phyloP scores from a whole-genome alignment of 2,797 vertebrate species.

The Cyclura pinguis region DNA sequence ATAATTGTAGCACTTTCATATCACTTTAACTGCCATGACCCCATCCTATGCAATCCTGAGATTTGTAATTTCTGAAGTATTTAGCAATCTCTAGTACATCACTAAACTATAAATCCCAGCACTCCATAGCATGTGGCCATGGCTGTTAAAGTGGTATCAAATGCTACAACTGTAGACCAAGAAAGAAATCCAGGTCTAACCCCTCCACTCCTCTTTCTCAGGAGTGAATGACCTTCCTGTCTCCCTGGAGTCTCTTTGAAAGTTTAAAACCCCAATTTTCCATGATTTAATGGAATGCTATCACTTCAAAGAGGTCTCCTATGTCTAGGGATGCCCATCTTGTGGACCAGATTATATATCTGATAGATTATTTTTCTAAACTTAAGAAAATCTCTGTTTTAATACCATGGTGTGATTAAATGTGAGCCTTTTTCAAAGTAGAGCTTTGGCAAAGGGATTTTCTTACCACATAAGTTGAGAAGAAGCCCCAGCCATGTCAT shows the following conservation, averaged over 20 bases:
- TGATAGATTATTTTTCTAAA: neutral
- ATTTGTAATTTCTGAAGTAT: no score
- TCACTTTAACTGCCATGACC: no score
- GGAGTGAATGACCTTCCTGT: no score
- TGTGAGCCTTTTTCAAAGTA: conserved; percentile 26
- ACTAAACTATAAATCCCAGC: no score
- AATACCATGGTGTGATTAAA: neutral
- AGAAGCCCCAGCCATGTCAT: neutral
- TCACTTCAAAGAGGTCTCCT: neutral
- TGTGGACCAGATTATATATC: neutral
- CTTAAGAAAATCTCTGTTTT: neutral
- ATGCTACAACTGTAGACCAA: no score
- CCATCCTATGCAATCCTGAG: no score
- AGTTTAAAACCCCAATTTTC: neutral
- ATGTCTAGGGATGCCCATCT: neutral
- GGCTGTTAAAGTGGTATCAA: no score
- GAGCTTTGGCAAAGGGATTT: conserved; percentile 58
- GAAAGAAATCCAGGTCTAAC: no score
- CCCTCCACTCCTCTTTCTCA: no score
- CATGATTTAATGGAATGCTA: neutral
- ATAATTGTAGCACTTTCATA: no score
- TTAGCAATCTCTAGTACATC: no score
- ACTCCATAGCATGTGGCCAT: no score
- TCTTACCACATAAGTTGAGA: conserved; percentile 45
- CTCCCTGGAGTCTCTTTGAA: neutral